Base-by-base conservation (phyloP, 2,113 vertebrate genomes). In the Rhabdornis inornatus region DNA sequence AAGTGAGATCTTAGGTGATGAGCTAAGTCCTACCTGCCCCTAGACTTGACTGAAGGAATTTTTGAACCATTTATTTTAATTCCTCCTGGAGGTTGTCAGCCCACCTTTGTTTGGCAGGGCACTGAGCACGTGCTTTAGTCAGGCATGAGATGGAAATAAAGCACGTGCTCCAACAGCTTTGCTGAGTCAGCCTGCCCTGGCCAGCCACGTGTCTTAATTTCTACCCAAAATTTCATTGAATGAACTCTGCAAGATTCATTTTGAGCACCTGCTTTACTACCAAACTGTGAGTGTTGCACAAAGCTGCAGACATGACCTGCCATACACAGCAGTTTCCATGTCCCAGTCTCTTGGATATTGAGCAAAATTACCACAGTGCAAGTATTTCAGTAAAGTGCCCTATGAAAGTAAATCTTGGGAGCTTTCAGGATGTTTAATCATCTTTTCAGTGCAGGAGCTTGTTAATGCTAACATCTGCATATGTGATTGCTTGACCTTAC, bases 391-490 rank as follows among this genome's bases (percentile, higher is more conserved):
- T 66, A 22, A 93, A 92, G 45, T 61, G 49, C 72, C 9, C 2
- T 31, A 47, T 64, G 77, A 85, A 95, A 89, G 69, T 91, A 91
- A 94, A 93, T 92, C 87, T 89, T 92, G 61, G 72, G 80, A 78
- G 52, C 53, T 96, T 97, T 95, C 59, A 18, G 72, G 87, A 56
- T 80, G 63, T 84, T 95, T 96, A 95, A 96, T 97, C 92, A 90
- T 88, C 87, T 96, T 95, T 95, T 86, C 68, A 90, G 65, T 50
- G 87, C 92, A 63, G 69, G 65, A 89, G 60, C 77, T 91, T 27
- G 17, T 93, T 95, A 89, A 64, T 83, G 60, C 60, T 84, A 76
- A 85, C 76, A 91, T 94, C 87, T 94, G 84, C 96, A 94, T 94
- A 57, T 30, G 21, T 55, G 96, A 84, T 94, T 90, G 83, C 69